These are phyloP conservation scores for Magallana ariakensis DNA, from an alignment of 1,140 invertebrate genomes.

Conservation along the genomic window DNA sequence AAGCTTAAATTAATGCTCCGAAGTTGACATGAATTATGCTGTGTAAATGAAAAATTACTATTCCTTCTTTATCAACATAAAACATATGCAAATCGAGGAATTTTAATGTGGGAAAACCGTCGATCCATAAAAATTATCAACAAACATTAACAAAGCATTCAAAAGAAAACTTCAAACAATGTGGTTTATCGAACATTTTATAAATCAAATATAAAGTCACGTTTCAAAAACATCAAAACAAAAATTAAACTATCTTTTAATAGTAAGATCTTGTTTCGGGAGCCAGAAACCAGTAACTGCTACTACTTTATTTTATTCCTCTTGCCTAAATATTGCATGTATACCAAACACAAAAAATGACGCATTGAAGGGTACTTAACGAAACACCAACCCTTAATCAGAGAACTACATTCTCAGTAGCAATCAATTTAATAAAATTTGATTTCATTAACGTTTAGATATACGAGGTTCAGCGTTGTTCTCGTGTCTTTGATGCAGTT, in stretches of 20 bases:
- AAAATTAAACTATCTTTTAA: not conserved
- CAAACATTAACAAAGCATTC: not conserved
- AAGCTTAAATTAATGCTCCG: not conserved
- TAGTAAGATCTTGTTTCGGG: not conserved
- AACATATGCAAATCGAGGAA: slow-evolving; percentile 14
- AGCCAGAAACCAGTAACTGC: not conserved
- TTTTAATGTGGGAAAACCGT: slow-evolving; percentile 28
- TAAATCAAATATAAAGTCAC: slow-evolving; percentile 9
- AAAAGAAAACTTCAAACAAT: not conserved
- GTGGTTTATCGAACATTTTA: not conserved
- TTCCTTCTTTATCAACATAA: slow-evolving; percentile 16
- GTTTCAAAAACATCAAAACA: not conserved
- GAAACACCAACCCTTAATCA: not conserved
- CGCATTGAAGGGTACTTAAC: not conserved
- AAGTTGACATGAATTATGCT: not conserved
- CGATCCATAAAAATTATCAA: not conserved
- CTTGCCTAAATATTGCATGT: not conserved
- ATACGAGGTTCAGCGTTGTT: not conserved
- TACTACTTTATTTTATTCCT: not conserved
- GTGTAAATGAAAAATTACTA: not conserved
- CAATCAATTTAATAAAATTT: slow-evolving; percentile 26
- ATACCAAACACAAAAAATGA: not conserved
- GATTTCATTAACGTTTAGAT: slow-evolving; percentile 16
- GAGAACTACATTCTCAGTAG: not conserved
- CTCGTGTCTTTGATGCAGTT: not conserved